phyloP scores from a whole-genome alignment of 2,888 invertebrate species.

The Hanleya hanleyi region DNA sequence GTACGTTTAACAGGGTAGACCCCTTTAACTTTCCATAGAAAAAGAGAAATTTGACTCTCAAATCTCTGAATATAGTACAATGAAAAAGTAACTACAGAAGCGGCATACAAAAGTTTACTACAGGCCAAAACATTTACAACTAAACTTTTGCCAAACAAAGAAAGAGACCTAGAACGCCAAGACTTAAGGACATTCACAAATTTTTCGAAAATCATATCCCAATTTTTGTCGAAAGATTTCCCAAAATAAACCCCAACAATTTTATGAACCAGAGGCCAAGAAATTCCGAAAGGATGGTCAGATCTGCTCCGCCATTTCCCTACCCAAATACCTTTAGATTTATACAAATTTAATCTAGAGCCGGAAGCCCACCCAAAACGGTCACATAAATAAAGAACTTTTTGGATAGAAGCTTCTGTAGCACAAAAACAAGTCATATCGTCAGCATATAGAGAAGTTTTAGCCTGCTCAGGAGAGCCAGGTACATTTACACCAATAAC shows the following conservation, averaged over 20 bases:
- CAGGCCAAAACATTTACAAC: not conserved
- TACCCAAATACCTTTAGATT: not conserved
- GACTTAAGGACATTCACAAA: not conserved
- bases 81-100: not conserved
- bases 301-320: constrained; percentile 7
- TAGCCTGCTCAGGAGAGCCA: not conserved
- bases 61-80: not conserved
- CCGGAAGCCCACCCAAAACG: not conserved
- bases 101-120: not conserved
- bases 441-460: constrained; percentile 8
- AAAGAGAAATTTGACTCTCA: not conserved
- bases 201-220: not conserved
- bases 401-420: not conserved
- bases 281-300: constrained; percentile 7
- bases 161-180: not conserved
- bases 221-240: not conserved
- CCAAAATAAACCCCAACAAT: not conserved
- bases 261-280: not conserved
- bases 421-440: constrained; percentile 7
- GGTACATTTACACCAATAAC: constrained; percentile 12
- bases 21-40: not conserved
- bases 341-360: not conserved
- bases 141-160: not conserved
- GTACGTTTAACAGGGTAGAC: not conserved
- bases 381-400: not conserved